Percentiles rank a stretch among this genome's conserved stretches.
Conservation (phyloP, 2,888 invertebrate species). For the Plutella xylostella region DNA sequence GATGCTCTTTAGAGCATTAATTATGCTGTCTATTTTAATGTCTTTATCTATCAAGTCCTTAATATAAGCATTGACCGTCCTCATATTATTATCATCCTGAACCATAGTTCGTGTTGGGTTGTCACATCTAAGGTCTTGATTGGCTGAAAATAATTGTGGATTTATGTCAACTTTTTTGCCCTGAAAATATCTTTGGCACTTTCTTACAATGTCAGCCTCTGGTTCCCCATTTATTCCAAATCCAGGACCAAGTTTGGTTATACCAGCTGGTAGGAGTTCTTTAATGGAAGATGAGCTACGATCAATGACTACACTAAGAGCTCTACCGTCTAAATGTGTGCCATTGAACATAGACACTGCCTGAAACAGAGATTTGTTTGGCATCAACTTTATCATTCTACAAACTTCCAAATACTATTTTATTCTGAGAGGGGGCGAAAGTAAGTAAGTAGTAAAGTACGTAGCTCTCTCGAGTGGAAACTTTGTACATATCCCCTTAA, state of each 20-base stretch:
- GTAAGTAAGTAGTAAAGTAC: too few relatives aligned
- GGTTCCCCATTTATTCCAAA: constrained; percentile 38
- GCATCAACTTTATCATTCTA: neutral
- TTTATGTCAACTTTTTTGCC: constrained; percentile 24
- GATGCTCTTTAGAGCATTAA: too few relatives aligned
- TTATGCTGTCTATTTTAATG: too few relatives aligned
- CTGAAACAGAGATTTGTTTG: constrained; percentile 27
- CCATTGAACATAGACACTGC: constrained; percentile 50
- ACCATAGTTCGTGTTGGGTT: too few relatives aligned
- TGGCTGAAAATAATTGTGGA: too few relatives aligned
- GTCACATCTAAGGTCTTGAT: too few relatives aligned
- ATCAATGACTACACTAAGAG: constrained; percentile 30
- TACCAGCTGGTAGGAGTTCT: constrained; percentile 38
- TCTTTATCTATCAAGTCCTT: too few relatives aligned
- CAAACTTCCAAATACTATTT: neutral
- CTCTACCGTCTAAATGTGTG: constrained; percentile 33
- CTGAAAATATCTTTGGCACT: constrained; percentile 33
- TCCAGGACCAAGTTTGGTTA: constrained; percentile 34
- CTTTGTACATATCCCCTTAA: too few relatives aligned
- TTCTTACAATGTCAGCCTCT: constrained; percentile 30
- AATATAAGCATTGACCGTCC: too few relatives aligned
- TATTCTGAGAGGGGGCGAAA: too few relatives aligned
- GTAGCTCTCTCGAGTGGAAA: too few relatives aligned
- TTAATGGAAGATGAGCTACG: constrained; percentile 22
- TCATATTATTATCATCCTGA: too few relatives aligned